phyloP scores from a whole-genome alignment of 2,888 invertebrate species.

The Dasysyrphus albostriatus region DNA sequence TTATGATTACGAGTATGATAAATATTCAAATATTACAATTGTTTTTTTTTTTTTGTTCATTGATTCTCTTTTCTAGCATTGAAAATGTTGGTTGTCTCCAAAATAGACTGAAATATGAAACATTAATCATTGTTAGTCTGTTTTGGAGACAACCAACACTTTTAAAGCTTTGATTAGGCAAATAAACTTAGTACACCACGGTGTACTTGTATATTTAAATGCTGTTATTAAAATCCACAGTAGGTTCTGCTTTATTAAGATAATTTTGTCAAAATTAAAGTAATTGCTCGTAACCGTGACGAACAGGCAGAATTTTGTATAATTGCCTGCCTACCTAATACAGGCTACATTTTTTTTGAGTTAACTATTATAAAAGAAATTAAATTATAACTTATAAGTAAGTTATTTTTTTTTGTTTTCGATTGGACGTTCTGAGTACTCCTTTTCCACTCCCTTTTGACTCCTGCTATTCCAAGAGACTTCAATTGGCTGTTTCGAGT shows the following conservation, averaged over 20 bases:
- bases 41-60: no score
- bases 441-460: no score
- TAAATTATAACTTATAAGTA: no score
- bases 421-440: no score
- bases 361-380: no score
- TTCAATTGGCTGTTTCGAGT: no score
- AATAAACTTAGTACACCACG: background rate
- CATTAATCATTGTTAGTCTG: no score
- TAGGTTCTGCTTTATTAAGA: background rate
- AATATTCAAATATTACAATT: background rate
- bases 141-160: background rate
- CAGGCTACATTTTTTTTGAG: no score
- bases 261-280: slow-evolving; percentile 21
- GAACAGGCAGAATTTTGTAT: background rate
- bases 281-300: slow-evolving; percentile 9
- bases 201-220: background rate
- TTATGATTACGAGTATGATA: slow-evolving; percentile 12
- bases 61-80: background rate
- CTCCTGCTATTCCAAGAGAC: no score
- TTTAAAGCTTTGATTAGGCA: background rate
- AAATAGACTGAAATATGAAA: background rate
- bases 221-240: background rate
- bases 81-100: background rate
- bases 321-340: background rate
- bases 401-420: no score